Conservation (phyloP, 30 jellyfish, hydroid and myxozoan species). For the Mastigias papua region DNA sequence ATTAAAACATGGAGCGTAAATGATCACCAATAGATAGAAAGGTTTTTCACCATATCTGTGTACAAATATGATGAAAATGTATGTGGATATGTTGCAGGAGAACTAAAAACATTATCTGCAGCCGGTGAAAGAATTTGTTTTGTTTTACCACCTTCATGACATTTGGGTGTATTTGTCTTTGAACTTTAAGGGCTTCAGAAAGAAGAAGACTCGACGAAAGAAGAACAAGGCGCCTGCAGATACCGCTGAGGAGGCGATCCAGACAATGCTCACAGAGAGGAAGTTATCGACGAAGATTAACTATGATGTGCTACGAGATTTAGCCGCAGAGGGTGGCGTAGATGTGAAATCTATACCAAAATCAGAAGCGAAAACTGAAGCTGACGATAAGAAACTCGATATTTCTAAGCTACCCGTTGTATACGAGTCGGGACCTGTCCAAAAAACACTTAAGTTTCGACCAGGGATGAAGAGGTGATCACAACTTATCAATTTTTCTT, state of each 20-base stretch:
- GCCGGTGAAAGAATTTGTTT: too few relatives aligned
- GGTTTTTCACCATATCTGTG: too few relatives aligned
- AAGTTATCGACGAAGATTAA: constrained; percentile 86
- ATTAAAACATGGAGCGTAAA: too few relatives aligned
- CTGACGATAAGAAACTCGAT: constrained; percentile 22
- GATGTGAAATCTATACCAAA: constrained; percentile 39
- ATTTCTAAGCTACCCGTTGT: constrained; percentile 14
- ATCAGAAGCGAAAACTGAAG: constrained; percentile 49
- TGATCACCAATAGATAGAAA: too few relatives aligned
- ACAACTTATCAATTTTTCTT: not conserved
- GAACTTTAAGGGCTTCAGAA: constrained; percentile 21
- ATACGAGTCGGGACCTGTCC: constrained; percentile 81
- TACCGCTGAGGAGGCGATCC: constrained; percentile 95
- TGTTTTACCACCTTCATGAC: not conserved
- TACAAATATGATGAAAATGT: too few relatives aligned
- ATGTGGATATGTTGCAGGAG: too few relatives aligned
- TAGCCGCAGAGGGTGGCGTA: constrained; percentile 74
- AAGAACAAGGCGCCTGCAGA: constrained; percentile 67
- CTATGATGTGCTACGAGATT: constrained; percentile 92
- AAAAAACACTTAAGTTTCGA: constrained; percentile 49
- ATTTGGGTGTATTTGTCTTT: too few relatives aligned
- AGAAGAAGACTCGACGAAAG: constrained; percentile 72
- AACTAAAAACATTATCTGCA: too few relatives aligned
- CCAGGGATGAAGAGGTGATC: constrained; percentile 54
- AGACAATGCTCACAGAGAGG: constrained; percentile 90